Percentiles rank a stretch among this genome's conserved stretches.
Conservation (phyloP, 2,113 vertebrate genomes). For the Lophotis ruficrista region DNA sequence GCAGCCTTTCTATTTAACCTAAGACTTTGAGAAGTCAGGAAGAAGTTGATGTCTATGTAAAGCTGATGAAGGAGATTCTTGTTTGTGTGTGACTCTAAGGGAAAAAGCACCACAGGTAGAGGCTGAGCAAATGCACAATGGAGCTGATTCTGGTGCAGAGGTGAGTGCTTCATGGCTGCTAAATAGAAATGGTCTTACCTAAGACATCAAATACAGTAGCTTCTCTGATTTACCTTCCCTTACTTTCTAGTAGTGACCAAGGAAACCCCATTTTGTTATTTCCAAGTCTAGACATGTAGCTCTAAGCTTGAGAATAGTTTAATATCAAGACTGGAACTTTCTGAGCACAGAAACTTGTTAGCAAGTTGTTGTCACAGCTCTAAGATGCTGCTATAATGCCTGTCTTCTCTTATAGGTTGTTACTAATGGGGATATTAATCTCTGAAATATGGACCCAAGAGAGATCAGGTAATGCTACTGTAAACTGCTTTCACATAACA, state of each 20-base stretch:
- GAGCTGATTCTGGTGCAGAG: neutral
- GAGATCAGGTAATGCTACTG: neutral
- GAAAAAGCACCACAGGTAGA: accelerated
- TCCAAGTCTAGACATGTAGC: accelerated
- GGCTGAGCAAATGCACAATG: neutral
- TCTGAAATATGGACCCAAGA: neutral
- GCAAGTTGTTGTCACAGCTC: neutral
- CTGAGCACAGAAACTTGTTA: neutral
- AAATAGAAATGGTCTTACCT: accelerated
- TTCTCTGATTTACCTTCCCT: neutral
- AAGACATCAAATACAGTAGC: accelerated
- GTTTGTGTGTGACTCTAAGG: neutral
- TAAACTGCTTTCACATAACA: accelerated
- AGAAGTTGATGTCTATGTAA: accelerated
- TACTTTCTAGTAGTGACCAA: neutral
- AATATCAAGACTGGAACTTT: neutral
- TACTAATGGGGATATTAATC: neutral
- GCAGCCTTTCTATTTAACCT: accelerated
- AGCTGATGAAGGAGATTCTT: accelerated
- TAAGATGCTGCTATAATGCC: neutral
- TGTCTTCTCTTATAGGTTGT: neutral
- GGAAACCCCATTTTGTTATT: accelerated
- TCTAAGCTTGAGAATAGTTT: neutral
- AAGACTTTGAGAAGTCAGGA: accelerated
- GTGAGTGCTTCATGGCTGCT: neutral